Percentiles rank a stretch among this genome's conserved stretches.
Evolutionary conservation across 2,888 invertebrate species (phyloP).

Genomic region (Ormia ochracea): DNA sequence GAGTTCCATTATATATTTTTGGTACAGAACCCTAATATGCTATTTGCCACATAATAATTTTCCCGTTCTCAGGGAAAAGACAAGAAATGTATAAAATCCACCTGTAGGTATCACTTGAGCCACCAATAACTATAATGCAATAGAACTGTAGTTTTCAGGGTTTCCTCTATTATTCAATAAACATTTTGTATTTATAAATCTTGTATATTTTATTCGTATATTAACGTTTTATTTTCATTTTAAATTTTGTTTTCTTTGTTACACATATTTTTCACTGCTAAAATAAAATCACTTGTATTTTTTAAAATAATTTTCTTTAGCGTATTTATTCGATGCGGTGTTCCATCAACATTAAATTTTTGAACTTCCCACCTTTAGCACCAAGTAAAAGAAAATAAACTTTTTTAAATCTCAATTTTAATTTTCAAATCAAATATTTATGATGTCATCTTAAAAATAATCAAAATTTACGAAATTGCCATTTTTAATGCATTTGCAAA

Average conservation of each 20-base stretch:
- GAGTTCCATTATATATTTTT: too few species aligned
- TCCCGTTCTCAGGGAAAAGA: too few species aligned
- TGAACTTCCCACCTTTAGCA: conserved; percentile 48
- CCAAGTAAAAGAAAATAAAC: conserved; percentile 18
- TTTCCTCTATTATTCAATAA: too few species aligned
- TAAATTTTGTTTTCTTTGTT: conserved; percentile 14
- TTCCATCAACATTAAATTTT: conserved; percentile 17
- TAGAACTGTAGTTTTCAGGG: too few species aligned
- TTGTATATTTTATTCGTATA: not conserved
- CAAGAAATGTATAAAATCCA: too few species aligned
- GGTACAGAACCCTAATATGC: too few species aligned
- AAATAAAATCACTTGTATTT: conserved; percentile 22
- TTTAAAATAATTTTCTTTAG: conserved; percentile 1
- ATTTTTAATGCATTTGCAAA: conserved; percentile 58
- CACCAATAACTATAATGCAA: too few species aligned
- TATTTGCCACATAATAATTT: too few species aligned
- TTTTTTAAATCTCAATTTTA: conserved; percentile 14
- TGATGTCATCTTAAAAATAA: conserved; percentile 30
- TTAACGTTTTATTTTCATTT: not conserved
- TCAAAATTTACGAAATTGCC: conserved; percentile 32
- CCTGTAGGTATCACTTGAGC: too few species aligned
- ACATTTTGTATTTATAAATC: too few species aligned
- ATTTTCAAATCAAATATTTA: conserved; percentile 29
- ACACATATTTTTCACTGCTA: conserved; percentile 45
- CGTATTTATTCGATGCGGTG: conserved; percentile 13